A percentile compares a stretch with the other conserved stretches of the same genome.
These are phyloP conservation scores for Psittacus erithacus DNA, from an alignment of 2,113 vertebrate species.

Conservation along the genomic window DNA sequence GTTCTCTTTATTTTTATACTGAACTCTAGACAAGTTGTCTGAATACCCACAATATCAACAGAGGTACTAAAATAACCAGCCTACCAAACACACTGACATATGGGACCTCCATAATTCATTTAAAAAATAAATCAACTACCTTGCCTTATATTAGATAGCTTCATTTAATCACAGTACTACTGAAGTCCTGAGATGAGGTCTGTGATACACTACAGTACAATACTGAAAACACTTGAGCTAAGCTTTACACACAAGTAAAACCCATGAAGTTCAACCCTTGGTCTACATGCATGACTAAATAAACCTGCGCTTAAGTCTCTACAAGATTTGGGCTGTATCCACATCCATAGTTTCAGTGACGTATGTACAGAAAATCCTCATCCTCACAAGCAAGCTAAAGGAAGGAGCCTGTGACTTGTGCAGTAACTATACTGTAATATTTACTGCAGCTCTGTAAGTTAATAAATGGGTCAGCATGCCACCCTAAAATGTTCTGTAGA, in stretches of 20 bases:
- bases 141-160: background rate
- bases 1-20: background rate
- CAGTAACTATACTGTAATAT: background rate
- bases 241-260: background rate
- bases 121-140: background rate
- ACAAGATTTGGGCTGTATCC: background rate
- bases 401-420: background rate
- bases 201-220: background rate
- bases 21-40: background rate
- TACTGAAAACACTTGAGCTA: background rate
- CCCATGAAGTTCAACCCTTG: background rate
- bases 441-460: background rate
- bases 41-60: background rate
- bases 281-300: background rate
- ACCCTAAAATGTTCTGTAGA: background rate
- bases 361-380: background rate
- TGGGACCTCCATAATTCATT: background rate
- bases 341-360: background rate
- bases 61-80: background rate
- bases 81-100: background rate
- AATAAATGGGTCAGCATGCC: background rate
- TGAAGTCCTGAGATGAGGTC: background rate
- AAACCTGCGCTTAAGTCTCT: background rate
- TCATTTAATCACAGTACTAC: background rate
- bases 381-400: background rate